Evolutionary conservation across 2,888 invertebrate genomes (phyloP).

Genomic region (Caenorhabditis virilis): DNA sequence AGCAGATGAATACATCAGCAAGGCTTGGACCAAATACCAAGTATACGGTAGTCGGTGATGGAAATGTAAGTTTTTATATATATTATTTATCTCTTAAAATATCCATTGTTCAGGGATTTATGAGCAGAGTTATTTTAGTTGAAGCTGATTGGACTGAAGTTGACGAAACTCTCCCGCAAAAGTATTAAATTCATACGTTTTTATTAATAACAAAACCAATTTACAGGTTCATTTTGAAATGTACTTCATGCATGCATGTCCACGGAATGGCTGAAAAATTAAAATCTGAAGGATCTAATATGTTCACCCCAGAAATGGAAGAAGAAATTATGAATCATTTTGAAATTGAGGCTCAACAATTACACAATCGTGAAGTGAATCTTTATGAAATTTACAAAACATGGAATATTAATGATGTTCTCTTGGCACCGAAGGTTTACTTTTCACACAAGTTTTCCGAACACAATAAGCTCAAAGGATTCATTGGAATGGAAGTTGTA

Average conservation of each 20-base stretch:
- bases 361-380: conserved; percentile 36
- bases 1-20: conserved; percentile 15
- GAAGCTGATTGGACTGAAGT: conserved; percentile 22
- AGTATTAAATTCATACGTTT: conserved; percentile 1
- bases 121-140: conserved; percentile 34
- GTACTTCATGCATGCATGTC: conserved; percentile 21
- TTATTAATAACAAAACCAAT: not conserved
- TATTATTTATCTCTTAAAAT: no score
- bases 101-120: conserved; percentile 36
- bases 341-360: conserved; percentile 6
- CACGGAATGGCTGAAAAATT: conserved; percentile 17
- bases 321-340: conserved; percentile 9
- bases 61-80: conserved; percentile 28
- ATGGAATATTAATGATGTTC: conserved; percentile 5
- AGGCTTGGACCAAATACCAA: conserved; percentile 20
- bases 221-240: conserved; percentile 26
- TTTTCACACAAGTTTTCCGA: conserved; percentile 24
- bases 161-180: conserved; percentile 14
- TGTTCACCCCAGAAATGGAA: conserved; percentile 8
- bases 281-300: conserved; percentile 4
- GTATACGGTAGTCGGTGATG: conserved; percentile 35
- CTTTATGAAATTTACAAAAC: conserved; percentile 15
- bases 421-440: conserved; percentile 18
- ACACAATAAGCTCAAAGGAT: conserved; percentile 21
- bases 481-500: conserved; percentile 32